A percentile compares a stretch with the other conserved stretches of the same genome.
Conservation (phyloP, 2,113 vertebrate species). For the Labrus mixtus region DNA sequence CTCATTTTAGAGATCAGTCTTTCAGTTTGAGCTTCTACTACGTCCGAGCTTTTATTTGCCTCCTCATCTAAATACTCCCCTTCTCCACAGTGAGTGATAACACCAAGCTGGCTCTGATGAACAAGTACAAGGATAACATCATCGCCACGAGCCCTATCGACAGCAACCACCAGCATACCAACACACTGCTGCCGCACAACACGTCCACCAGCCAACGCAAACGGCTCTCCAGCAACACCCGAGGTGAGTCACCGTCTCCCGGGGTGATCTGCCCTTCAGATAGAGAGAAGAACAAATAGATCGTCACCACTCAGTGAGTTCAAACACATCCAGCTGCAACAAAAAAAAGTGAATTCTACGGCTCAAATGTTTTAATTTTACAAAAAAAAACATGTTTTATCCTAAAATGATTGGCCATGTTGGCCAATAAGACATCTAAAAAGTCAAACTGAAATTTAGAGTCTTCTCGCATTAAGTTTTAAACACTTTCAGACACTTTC, state of each 20-base stretch:
- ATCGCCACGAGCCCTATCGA: conserved; percentile 96
- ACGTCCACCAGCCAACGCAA: conserved; percentile 96
- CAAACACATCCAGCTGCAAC: neutral
- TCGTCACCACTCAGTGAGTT: neutral
- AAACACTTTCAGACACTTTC: neutral
- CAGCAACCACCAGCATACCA: conserved; percentile 96
- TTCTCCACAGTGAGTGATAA: conserved; percentile 90
- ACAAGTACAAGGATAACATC: conserved; percentile 99
- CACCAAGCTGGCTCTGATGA: conserved; percentile 97
- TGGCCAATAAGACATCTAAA: neutral
- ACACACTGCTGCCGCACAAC: conserved; percentile 93
- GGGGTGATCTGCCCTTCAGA: conserved; percentile 25
- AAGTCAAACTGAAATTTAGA: conserved; percentile 12
- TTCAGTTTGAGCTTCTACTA: neutral
- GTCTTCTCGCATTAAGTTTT: neutral
- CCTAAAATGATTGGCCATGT: neutral
- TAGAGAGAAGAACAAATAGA: neutral
- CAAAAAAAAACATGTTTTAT: neutral
- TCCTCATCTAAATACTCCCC: neutral
- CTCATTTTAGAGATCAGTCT: conserved; percentile 7
- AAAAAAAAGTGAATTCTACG: neutral
- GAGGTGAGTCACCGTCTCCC: conserved; percentile 84
- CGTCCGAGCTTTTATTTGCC: neutral
- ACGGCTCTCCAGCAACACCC: conserved; percentile 94
- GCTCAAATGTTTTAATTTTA: neutral